Conservation (phyloP, 2,797 vertebrate genomes). For the Liasis olivaceus region DNA sequence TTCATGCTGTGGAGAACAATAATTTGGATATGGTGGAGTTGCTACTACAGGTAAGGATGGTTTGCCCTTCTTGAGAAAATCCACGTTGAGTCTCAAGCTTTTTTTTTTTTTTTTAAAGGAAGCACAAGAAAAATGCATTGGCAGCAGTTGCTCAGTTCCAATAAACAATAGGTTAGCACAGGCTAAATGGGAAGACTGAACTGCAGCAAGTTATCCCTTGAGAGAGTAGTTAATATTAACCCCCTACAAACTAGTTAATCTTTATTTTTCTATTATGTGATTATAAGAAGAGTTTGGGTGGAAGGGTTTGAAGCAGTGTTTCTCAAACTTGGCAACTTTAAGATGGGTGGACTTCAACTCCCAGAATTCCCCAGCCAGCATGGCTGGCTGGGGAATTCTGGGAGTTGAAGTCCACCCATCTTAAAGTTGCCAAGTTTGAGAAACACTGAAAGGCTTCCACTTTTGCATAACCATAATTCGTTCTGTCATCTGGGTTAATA, state of each 20-base stretch:
- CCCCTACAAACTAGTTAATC: too few relatives aligned
- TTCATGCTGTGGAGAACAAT: constrained; percentile 88
- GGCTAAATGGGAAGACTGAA: neutral
- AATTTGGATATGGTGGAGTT: constrained; percentile 83
- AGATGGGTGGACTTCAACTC: neutral
- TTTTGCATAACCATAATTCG: neutral
- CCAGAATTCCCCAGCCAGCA: too few relatives aligned
- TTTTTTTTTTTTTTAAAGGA: neutral
- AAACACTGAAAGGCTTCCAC: neutral
- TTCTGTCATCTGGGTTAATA: neutral
- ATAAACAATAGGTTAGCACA: neutral
- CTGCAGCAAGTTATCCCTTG: neutral
- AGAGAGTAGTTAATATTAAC: too few relatives aligned
- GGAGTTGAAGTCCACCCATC: neutral
- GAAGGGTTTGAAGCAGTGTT: neutral
- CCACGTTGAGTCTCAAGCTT: too few relatives aligned
- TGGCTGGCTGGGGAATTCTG: too few relatives aligned
- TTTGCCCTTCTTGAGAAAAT: neutral
- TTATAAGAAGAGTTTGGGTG: too few relatives aligned
- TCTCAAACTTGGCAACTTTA: neutral
- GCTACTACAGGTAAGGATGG: constrained; percentile 81
- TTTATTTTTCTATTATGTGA: neutral
- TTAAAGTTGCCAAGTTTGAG: neutral
- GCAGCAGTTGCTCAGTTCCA: neutral
- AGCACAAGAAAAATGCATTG: too few relatives aligned